A percentile compares a stretch with the other conserved stretches of the same genome.
These are phyloP conservation scores for Anorthoa munda DNA, from an alignment of 2,888 invertebrate genomes.

Conservation along the genomic window DNA sequence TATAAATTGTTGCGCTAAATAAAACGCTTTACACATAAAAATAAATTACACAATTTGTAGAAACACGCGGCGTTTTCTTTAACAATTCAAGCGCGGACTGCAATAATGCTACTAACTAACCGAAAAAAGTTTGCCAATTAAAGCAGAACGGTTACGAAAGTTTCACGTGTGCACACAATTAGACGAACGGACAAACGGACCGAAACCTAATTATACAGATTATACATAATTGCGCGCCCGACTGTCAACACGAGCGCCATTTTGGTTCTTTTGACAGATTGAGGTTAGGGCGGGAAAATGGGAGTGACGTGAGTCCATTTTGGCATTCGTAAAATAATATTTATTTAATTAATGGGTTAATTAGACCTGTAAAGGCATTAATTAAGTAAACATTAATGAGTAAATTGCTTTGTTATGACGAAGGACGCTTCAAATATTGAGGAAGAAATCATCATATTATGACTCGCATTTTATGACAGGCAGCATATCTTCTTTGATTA, in stretches of 20 bases:
- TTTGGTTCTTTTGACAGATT: constrained; percentile 57
- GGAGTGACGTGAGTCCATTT: constrained; percentile 7
- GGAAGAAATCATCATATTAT: not conserved
- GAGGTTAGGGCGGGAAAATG: constrained; percentile 49
- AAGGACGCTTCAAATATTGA: constrained; percentile 6
- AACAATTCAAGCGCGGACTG: constrained; percentile 67
- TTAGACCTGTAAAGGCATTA: not conserved
- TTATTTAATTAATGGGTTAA: constrained; percentile 22
- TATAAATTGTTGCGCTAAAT: constrained; percentile 17
- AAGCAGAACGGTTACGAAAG: constrained; percentile 72
- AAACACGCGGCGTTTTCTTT: constrained; percentile 62
- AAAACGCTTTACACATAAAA: constrained; percentile 42
- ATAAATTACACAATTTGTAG: constrained; percentile 57
- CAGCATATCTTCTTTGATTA: constrained; percentile 19
- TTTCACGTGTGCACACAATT: constrained; percentile 71
- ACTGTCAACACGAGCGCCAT: constrained; percentile 62
- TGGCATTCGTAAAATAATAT: constrained; percentile 14
- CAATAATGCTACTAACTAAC: constrained; percentile 65
- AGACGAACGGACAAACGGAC: constrained; percentile 70
- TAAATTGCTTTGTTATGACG: constrained; percentile 4
- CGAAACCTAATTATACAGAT: constrained; percentile 72
- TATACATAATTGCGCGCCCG: constrained; percentile 61
- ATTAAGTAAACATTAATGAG: constrained; percentile 27
- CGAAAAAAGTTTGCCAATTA: constrained; percentile 73
- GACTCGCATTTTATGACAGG: constrained; percentile 16